Evolutionary conservation across 2,113 vertebrate genomes (phyloP).

Genomic region (Ammodytes marinus): DNA sequence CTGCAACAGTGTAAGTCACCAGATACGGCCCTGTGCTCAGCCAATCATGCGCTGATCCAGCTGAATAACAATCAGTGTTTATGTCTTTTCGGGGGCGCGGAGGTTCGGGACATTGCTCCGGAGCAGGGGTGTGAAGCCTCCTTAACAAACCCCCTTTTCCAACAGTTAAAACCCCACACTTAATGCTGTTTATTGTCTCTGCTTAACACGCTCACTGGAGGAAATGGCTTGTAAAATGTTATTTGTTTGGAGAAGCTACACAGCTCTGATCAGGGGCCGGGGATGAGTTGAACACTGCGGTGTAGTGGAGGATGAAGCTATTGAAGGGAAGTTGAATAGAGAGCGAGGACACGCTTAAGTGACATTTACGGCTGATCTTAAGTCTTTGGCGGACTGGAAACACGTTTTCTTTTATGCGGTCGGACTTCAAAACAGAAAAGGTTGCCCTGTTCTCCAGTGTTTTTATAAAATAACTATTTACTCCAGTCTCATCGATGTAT

Average conservation of each 20-base stretch:
- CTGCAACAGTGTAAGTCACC: constrained; percentile 50
- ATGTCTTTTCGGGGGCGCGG: constrained; percentile 49
- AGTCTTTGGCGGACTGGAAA: constrained; percentile 31
- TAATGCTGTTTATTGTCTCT: constrained; percentile 79
- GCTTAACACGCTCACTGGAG: constrained; percentile 52
- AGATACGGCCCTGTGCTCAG: constrained; percentile 61
- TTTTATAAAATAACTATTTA: constrained; percentile 52
- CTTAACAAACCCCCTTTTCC: constrained; percentile 14
- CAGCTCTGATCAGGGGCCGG: constrained; percentile 8
- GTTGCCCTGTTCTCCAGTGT: constrained; percentile 45
- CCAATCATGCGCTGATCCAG: constrained; percentile 63
- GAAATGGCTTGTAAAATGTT: constrained; percentile 72
- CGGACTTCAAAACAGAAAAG: constrained; percentile 48
- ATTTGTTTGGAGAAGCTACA: constrained; percentile 70
- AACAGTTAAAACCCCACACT: constrained; percentile 67
- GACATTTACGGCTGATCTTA: neutral
- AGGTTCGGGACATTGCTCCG: constrained; percentile 28
- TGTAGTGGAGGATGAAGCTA: constrained; percentile 12
- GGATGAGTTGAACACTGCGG: constrained; percentile 17
- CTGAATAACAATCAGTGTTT: constrained; percentile 81
- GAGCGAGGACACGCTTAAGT: neutral
- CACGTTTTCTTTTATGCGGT: constrained; percentile 33
- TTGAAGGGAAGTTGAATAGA: neutral
- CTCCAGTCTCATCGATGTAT: constrained; percentile 20
- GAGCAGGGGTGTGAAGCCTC: constrained; percentile 40